These are phyloP conservation scores for Melipona bicolor DNA, from an alignment of 2,888 invertebrate genomes.

Conservation along the genomic window DNA sequence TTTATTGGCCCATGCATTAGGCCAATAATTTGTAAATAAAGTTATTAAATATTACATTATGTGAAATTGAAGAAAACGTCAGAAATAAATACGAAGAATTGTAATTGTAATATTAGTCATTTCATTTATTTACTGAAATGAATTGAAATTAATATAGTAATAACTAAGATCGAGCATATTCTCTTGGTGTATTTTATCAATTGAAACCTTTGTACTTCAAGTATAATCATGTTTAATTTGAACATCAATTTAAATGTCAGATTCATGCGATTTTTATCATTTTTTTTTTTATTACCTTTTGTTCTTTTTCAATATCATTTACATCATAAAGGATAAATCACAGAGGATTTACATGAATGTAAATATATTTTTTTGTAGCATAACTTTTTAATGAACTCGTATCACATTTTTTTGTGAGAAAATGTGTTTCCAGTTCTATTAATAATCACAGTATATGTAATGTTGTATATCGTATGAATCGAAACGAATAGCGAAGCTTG, in stretches of 20 bases:
- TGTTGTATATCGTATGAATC: neutral
- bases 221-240: neutral
- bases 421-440: constrained; percentile 1
- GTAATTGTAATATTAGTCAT: constrained; percentile 59
- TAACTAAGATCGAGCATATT: constrained; percentile 19
- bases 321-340: neutral
- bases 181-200: constrained; percentile 21
- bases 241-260: constrained; percentile 7
- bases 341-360: neutral
- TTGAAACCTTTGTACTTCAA: constrained; percentile 9
- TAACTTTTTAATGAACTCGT: neutral
- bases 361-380: neutral
- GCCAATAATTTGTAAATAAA: constrained; percentile 81
- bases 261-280: neutral
- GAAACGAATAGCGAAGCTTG: neutral
- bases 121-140: constrained; percentile 49
- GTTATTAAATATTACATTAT: constrained; percentile 79
- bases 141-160: constrained; percentile 20
- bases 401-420: neutral
- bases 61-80: constrained; percentile 71
- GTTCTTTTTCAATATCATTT: constrained; percentile 2
- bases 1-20: constrained; percentile 77
- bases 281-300: neutral
- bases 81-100: constrained; percentile 68
- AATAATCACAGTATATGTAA: neutral